Base-by-base conservation (phyloP, 1,140 invertebrate genomes). In the Dufourea novaeangliae region DNA sequence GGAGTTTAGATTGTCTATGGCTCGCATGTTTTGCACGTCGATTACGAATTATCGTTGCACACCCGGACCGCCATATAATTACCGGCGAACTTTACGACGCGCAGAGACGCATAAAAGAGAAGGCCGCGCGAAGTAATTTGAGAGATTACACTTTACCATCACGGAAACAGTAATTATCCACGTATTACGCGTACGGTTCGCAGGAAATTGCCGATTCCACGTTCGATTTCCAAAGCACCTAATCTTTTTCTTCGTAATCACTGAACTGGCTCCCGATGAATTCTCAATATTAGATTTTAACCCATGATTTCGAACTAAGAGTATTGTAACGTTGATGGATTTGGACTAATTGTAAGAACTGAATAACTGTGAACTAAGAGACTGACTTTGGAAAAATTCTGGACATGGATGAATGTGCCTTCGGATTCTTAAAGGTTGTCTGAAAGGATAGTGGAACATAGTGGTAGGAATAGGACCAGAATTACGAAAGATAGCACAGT, bases 41-140 rank as follows among this genome's bases (percentile, higher is more conserved):
- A 69, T 61, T 59, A 37, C 41, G n/a, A 69, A 61, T 76, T 76
- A 76, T 57, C 66, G 66, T 20, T n/a, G n/a, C 2, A n/a, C 11
- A 39, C 32, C 34, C n/a, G n/a, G 25, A 10, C 37, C 20, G 27
- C 25, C 10, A 54, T 76, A 20, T 32, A 76, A 76, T 76, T 76
- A 52, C 66, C 54, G 7, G 4, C 41, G 10, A 17, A 61, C 20
- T 76, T 69, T 76, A 50, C 73, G 66, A 76, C 20, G 32, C 22
- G n/a, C 10, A 27, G 32, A 56, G 54, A 54, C 25, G 20, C 25
- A 39, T 52, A 44, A 72, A 63, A 63, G 39, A 61, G 34, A 41
- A 39, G 52, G n/a, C n/a, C 29, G 22, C n/a, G 29, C 14, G 20
- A 44, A 59, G 39, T 32, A 68, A 68, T 75, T 68, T 46, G 14